A percentile compares a stretch with the other conserved stretches of the same genome.
Conservation (phyloP, 2,797 vertebrate species). For the Poecilia picta region DNA sequence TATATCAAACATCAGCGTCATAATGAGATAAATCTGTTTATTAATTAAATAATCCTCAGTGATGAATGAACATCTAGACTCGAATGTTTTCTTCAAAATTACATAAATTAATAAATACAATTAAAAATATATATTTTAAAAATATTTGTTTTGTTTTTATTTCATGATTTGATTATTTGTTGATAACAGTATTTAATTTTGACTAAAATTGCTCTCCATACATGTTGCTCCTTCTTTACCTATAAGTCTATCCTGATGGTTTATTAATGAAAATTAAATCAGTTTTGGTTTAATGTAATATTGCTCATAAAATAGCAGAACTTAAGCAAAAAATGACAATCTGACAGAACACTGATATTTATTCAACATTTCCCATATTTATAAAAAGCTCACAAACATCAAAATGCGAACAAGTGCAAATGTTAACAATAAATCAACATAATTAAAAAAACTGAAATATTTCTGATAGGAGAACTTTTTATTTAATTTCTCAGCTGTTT, state of each 20-base stretch:
- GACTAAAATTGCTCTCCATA: background rate
- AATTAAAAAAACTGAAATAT: background rate
- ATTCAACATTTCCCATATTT: background rate
- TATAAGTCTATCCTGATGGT: background rate
- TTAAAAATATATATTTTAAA: too few relatives aligned
- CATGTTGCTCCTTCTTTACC: background rate
- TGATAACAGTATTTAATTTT: background rate
- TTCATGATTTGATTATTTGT: background rate
- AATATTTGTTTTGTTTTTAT: too few relatives aligned
- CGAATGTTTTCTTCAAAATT: background rate
- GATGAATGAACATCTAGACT: background rate
- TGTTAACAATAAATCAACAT: background rate
- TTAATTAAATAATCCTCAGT: background rate
- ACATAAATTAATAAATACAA: background rate
- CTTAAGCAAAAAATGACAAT: background rate
- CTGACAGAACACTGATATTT: background rate
- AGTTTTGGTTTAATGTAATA: background rate
- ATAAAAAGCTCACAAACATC: background rate
- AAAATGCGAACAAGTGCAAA: conserved; percentile 12
- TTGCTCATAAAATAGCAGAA: background rate
- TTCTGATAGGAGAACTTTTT: background rate
- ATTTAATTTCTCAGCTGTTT: background rate
- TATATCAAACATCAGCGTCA: background rate
- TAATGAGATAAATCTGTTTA: background rate
- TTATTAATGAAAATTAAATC: background rate